These are phyloP conservation scores for Oscheius sp. DNA, from an alignment of 2,888 invertebrate genomes.

Conservation along the genomic window DNA sequence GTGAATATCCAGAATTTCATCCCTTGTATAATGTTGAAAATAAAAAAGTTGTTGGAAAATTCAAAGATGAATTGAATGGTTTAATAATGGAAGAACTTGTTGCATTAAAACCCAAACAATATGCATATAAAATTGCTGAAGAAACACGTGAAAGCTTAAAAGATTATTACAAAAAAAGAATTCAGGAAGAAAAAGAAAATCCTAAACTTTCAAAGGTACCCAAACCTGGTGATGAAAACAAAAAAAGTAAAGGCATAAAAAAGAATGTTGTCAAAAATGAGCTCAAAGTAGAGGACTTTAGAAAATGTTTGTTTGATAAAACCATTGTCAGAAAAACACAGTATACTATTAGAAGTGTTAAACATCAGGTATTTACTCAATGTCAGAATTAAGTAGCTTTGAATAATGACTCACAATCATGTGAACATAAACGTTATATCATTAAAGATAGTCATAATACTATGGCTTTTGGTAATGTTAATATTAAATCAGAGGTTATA, in stretches of 20 bases:
- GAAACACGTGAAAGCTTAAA: conserved; percentile 59
- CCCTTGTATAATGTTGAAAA: conserved; percentile 50
- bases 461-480: conserved; percentile 28
- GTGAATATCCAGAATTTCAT: conserved; percentile 60
- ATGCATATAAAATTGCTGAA: too few species aligned
- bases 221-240: conserved; percentile 32
- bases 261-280: conserved; percentile 34
- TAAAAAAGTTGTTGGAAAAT: conserved; percentile 64
- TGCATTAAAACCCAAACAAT: too few species aligned
- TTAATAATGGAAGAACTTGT: too few species aligned
- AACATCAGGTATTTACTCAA: conserved; percentile 36
- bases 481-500: too few species aligned
- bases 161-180: conserved; percentile 53
- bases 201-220: conserved; percentile 36
- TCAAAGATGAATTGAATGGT: conserved; percentile 70
- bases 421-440: conserved; percentile 27
- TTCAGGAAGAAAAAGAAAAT: conserved; percentile 32
- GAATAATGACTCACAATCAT: conserved; percentile 26
- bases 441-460: conserved; percentile 27
- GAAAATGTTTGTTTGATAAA: conserved; percentile 34
- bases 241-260: conserved; percentile 38
- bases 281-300: conserved; percentile 36
- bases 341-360: conserved; percentile 36
- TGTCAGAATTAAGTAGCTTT: conserved; percentile 34
- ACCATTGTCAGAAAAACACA: conserved; percentile 36